phyloP scores from a whole-genome alignment of 2,888 invertebrate genomes.

The Exocentrus adspersus region DNA sequence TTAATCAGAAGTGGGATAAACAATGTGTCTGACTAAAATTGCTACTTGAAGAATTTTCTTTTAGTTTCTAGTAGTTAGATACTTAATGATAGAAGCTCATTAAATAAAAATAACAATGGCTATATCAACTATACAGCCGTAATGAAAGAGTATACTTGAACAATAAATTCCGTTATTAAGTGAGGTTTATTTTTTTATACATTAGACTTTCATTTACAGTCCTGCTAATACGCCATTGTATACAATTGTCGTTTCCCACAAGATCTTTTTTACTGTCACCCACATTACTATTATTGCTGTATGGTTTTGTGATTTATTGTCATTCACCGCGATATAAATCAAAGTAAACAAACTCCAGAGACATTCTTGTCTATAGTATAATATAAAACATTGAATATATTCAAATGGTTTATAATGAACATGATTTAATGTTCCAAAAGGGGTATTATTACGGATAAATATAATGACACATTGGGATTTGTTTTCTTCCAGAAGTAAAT shows the following conservation, averaged over 20 bases:
- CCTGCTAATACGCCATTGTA: background rate
- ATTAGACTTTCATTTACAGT: background rate
- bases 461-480: background rate
- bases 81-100: too few species aligned
- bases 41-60: too few species aligned
- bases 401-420: background rate
- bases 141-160: background rate
- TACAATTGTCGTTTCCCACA: background rate
- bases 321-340: slow-evolving; percentile 1
- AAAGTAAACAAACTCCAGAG: slow-evolving; percentile 1
- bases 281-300: background rate
- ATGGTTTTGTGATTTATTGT: slow-evolving; percentile 1
- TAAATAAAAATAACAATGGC: too few species aligned
- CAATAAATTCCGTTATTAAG: background rate
- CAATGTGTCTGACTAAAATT: too few species aligned
- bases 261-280: slow-evolving; percentile 3
- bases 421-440: background rate
- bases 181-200: background rate
- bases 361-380: slow-evolving; percentile 1
- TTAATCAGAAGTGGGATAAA: too few species aligned
- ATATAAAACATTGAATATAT: background rate
- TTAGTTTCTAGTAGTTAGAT: too few species aligned
- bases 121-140: too few species aligned
- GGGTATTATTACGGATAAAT: background rate
- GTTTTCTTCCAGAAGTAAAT: background rate